Percentiles rank a stretch among this genome's conserved stretches.
phyloP scores from a whole-genome alignment of 2,797 vertebrate genomes.

The Babyrousa celebensis region DNA sequence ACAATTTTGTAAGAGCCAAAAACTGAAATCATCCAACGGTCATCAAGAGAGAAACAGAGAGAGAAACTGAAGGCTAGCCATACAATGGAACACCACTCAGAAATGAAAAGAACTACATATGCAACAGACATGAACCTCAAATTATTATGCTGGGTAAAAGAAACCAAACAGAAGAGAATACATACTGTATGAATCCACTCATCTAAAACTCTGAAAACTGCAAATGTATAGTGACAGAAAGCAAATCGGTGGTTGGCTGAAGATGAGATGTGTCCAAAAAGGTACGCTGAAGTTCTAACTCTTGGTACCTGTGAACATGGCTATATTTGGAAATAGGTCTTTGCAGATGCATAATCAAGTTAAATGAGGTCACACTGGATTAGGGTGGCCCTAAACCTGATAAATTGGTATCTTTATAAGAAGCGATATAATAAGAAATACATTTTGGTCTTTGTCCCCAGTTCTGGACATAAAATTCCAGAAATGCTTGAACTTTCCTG shows the following conservation, averaged over 20 bases:
- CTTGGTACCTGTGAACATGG: background rate
- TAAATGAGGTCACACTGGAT: background rate
- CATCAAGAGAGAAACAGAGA: background rate
- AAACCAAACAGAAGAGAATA: background rate
- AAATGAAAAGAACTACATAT: background rate
- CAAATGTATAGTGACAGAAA: background rate
- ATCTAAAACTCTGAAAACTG: constrained; percentile 4
- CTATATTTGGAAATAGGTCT: background rate
- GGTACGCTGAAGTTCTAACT: background rate
- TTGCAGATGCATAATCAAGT: background rate
- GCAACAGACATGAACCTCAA: constrained; percentile 11
- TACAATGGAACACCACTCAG: background rate
- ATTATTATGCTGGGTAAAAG: background rate
- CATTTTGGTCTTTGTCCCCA: background rate
- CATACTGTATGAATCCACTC: background rate
- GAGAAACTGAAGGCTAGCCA: background rate
- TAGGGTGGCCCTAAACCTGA: background rate
- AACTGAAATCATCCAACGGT: background rate
- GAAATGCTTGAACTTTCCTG: background rate
- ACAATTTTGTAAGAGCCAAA: background rate
- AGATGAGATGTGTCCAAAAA: background rate
- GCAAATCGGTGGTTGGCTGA: background rate
- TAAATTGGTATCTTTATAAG: background rate
- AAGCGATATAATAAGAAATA: background rate
- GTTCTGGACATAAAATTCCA: background rate